A percentile compares a stretch with the other conserved stretches of the same genome.
phyloP scores from a whole-genome alignment of 1,140 invertebrate species.

The Phortica variegata region DNA sequence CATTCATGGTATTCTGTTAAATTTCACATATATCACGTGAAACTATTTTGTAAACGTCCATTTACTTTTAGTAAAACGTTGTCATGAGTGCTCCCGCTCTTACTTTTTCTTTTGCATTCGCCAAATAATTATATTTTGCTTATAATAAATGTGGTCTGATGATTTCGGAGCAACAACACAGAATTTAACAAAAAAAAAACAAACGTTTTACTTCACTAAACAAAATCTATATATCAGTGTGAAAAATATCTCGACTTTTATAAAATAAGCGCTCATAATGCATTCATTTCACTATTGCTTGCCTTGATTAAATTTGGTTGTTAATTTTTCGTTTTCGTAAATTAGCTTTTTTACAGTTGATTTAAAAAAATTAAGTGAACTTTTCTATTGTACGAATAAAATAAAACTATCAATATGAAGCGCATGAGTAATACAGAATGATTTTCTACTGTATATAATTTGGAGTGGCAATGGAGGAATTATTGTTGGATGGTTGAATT shows the following conservation, averaged over 20 bases:
- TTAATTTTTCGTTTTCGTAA: slow-evolving; percentile 9
- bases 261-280: too few relatives aligned
- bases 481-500: slow-evolving; percentile 49
- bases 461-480: slow-evolving; percentile 49
- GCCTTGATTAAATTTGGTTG: slow-evolving; percentile 17
- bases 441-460: slow-evolving; percentile 56
- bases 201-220: too few relatives aligned
- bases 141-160: too few relatives aligned
- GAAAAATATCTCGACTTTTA: too few relatives aligned
- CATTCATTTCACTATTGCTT: too few relatives aligned
- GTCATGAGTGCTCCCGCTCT: background rate
- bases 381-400: slow-evolving; percentile 57
- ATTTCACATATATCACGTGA: too few relatives aligned
- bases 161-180: too few relatives aligned
- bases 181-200: too few relatives aligned
- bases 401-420: slow-evolving; percentile 55
- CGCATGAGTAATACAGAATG: slow-evolving; percentile 56
- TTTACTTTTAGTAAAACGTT: background rate
- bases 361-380: slow-evolving; percentile 39
- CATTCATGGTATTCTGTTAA: background rate
- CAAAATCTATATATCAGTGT: too few relatives aligned
- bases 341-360: slow-evolving; percentile 18
- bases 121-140: too few relatives aligned
- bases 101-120: too few relatives aligned
- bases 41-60: too few relatives aligned